Base-by-base conservation (phyloP, 1,140 invertebrate genomes). In the Notospermus geniculatus region DNA sequence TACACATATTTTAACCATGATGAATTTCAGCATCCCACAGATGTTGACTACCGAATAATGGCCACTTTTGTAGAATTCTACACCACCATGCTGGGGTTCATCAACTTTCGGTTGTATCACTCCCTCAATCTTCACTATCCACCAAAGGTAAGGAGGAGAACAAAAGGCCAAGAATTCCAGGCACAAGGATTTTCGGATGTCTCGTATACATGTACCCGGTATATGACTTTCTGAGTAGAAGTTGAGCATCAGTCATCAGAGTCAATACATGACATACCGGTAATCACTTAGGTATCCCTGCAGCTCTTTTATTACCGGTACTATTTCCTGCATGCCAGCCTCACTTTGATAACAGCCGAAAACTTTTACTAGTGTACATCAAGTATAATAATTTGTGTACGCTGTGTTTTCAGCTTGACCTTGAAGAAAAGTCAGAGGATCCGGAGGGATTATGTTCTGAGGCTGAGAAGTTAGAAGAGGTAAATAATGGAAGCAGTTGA, bases 61-160 rank as follows among this genome's bases (percentile, higher is more conserved):
- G 89, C 91, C 27, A 97, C 90, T 57, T 99, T 99, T 84, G 90
- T 95, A 0, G 95, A 99, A 81, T 99, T 99, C 83, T 98, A 99
- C 76, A 89, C 88, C 17, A 88, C 91, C 36, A 86, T 99, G 86
- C 83, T 99, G 57, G 95, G 95, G 25, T 80, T 81, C 62, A 62
- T 80, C 9, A 80, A 80, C 63, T 81, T 68, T 64, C 68, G 69
- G 29, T 82, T 99, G 2, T 99, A 91, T 80, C 87, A 94, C 75
- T 85, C 86, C n/a, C 78, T 97, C 7, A 97, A 98, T 77, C 75
- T 99, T 19, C 86, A 88, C 73, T 99, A 99, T 85, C 97, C 97
- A 36, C 97, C 97, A 55, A 90, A 91, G 83, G 88, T 98, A 63
- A 67, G 68, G 57, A 52, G 66, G 55, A 62, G 56, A 65, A 61